Evolutionary conservation across 1,140 invertebrate species (phyloP), one percentile per base, ranked within the genome.

Genomic region (Leucophenga varia): DNA sequence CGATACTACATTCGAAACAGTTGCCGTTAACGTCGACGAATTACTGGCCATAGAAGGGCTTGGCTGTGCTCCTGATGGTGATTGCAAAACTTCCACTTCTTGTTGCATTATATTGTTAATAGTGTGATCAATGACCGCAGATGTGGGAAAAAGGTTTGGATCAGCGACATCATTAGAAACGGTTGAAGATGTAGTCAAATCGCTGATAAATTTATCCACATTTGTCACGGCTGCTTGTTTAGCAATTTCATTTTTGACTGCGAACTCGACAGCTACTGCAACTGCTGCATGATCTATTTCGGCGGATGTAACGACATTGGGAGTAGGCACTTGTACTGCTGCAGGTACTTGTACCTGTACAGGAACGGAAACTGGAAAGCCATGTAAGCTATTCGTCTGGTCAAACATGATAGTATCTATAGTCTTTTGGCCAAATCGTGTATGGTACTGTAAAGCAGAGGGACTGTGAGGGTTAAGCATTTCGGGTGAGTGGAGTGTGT

Each of bases 241-340:
- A 2, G 75, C 69, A 49, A 76, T 71, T 54, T 79, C 77, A 2
- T 80, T 77, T 61, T 82, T 82, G 22, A 82, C 79, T 16, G 80
- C 73, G 47, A 82, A 56, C 56, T 81, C 81, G 22, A 82, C 80
- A 16, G 65, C 70, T 1, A 70, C 69, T 0, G 70, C 65, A 2
- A 65, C 65, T 0, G 61, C 58, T 1, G 60, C 43, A 2, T 54
- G 54, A 43, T 68, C 59, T 5, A 59, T 47, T 7, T 64, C 60
- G 0, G 61, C 64, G n/a, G 51, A 51, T 1, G 55, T 54, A 3
- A 53, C 44, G 6, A 49, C 54, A 1, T 56, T 49, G 3, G 43
- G 31, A 9, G 43, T 38, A 6, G 38, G 14, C 9, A 52, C 49
- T 2, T n/a, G n/a, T 18, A 69, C 77, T 55, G 53, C 60, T 39